Conservation (phyloP, 2,797 vertebrate species). For the Pseudopleuronectes americanus region DNA sequence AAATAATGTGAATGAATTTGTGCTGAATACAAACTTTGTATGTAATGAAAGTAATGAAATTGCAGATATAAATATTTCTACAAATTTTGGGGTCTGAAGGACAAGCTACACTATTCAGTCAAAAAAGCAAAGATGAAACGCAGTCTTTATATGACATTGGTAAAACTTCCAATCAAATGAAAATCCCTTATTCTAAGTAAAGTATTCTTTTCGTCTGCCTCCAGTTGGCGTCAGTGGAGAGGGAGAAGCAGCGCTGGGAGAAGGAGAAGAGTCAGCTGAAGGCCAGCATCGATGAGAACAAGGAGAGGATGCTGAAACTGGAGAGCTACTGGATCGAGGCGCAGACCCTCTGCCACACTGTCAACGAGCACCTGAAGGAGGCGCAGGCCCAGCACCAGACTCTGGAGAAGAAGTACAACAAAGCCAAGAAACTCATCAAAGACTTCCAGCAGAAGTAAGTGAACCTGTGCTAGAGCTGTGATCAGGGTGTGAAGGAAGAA, state of each 20-base stretch:
- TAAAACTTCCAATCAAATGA: not conserved
- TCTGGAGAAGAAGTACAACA: conserved; percentile 99
- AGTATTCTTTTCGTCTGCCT: not conserved
- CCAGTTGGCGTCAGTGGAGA: conserved; percentile 93
- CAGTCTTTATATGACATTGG: not conserved
- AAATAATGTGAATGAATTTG: not conserved
- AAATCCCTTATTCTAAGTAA: not conserved
- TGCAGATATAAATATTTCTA: not conserved
- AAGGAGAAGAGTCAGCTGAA: conserved; percentile 95
- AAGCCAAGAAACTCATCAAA: conserved; percentile 99
- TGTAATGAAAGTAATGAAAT: no score
- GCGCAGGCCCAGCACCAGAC: conserved; percentile 96
- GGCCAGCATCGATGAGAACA: conserved; percentile 98
- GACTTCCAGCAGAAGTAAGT: conserved; percentile 99
- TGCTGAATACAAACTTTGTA: conserved; percentile 4
- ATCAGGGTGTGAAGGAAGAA: no score
- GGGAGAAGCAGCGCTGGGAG: conserved; percentile 97
- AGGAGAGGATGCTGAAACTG: conserved; percentile 97
- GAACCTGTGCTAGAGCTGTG: not conserved
- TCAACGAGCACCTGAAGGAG: conserved; percentile 98
- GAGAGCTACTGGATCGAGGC: conserved; percentile 99
- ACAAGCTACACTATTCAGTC: not conserved
- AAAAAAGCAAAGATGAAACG: not conserved
- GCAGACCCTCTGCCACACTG: conserved; percentile 95
- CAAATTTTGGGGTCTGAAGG: not conserved